phyloP scores from a whole-genome alignment of 2,113 vertebrate species.

The Oceanodroma tethys region DNA sequence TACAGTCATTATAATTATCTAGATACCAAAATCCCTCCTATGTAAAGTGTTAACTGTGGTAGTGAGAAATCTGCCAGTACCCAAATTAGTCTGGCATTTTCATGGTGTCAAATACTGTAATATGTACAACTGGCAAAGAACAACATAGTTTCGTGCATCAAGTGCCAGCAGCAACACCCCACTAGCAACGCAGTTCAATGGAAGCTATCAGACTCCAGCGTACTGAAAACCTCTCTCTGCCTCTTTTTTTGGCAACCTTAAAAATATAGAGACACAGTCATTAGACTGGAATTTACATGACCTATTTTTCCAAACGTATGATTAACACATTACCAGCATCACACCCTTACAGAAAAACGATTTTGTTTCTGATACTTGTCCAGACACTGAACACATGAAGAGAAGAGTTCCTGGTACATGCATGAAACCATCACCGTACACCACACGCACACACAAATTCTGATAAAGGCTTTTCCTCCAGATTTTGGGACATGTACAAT shows the following conservation, averaged over 20 bases:
- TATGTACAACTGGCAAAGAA: slow-evolving; percentile 26
- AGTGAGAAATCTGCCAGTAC: slow-evolving; percentile 23
- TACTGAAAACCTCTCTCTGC: slow-evolving; percentile 23
- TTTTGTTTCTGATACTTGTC: slow-evolving; percentile 48
- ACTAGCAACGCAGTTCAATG: neutral
- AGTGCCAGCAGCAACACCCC: slow-evolving; percentile 32
- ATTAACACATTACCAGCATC: slow-evolving; percentile 32
- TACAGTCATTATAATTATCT: neutral
- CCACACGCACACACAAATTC: neutral
- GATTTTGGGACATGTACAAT: neutral
- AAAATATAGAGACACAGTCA: slow-evolving; percentile 46
- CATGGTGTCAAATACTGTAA: slow-evolving; percentile 48
- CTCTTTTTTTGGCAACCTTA: slow-evolving; percentile 35
- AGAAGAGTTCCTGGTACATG: neutral
- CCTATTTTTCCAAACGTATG: slow-evolving; percentile 28
- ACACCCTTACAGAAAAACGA: slow-evolving; percentile 43
- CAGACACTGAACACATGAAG: slow-evolving; percentile 26
- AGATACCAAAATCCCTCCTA: neutral
- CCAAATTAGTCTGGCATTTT: slow-evolving; percentile 47
- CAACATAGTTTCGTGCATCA: neutral
- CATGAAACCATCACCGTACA: neutral
- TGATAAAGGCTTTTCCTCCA: slow-evolving; percentile 1
- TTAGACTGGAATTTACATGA: slow-evolving; percentile 49
- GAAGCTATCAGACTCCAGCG: neutral
- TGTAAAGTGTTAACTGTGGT: slow-evolving; percentile 11